Evolutionary conservation across 2,888 invertebrate genomes (phyloP).

Genomic region (Philopedon plagiatum): DNA sequence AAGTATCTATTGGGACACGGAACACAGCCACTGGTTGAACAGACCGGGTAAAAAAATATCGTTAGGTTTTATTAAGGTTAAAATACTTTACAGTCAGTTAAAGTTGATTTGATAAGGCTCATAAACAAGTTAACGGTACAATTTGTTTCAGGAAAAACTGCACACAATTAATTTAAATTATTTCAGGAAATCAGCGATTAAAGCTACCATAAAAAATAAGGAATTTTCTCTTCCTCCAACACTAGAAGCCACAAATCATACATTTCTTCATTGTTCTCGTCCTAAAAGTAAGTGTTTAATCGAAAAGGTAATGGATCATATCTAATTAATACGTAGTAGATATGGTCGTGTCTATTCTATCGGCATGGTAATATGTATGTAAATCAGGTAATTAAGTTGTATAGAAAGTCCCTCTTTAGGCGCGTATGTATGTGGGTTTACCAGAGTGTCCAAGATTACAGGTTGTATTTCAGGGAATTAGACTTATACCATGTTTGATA

Average conservation of each 20-base stretch:
- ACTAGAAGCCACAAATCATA: constrained; percentile 10
- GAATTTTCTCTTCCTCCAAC: not conserved
- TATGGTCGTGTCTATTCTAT: not conserved
- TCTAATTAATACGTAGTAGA: constrained; percentile 1
- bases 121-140: too few species aligned
- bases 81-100: too few species aligned
- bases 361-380: not conserved
- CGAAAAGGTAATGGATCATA: not conserved
- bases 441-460: not conserved
- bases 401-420: not conserved
- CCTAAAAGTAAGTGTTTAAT: not conserved
- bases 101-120: too few species aligned
- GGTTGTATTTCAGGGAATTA: not conserved
- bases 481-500: not conserved
- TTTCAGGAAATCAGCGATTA: too few species aligned
- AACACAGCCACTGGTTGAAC: too few species aligned
- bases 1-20: too few species aligned
- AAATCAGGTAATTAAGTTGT: not conserved
- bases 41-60: too few species aligned
- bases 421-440: not conserved
- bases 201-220: too few species aligned
- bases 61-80: too few species aligned
- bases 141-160: too few species aligned
- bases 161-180: too few species aligned
- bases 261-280: not conserved